Evolutionary conservation across 2,888 invertebrate species (phyloP), one percentile per base, ranked within the genome.

Genomic region (Andricus curvator): DNA sequence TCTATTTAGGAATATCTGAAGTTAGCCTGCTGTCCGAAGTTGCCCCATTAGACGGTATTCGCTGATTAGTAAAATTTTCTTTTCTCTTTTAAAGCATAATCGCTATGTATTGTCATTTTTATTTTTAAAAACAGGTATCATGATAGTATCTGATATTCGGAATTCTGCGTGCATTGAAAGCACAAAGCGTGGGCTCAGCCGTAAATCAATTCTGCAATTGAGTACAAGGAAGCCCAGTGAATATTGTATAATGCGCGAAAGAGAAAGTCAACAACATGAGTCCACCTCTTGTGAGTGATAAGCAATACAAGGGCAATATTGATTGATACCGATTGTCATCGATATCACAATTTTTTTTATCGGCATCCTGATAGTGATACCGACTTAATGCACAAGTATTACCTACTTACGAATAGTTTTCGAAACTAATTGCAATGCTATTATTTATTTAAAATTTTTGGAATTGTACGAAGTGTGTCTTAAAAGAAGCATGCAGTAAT

Each of bases 281-380:
- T 15, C 17, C 17, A 48, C 48, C 48, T 48, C 20, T 70, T 51
- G 20, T 29, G 17, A 11, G 29, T 51, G 70, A 70, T 29, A 70
- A 41, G 29, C 20, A 17, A 48, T 44, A 51, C 70, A 70, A 70
- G 70, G 70, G 70, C 70, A 70, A 51, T 70, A 70, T 70, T 51
- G 70, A 70, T 70, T 51, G 20, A 29, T 48, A 33, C 33, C 20
- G 51, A 70, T 51, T 20, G 70, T 70, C 70, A 70, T 70, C 29
- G 33, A 65, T n/a, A 29, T 70, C 33, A 25, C 15, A 17, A 4
- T 48, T 15, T 2, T n/a, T 44, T 48, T 48, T 48, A 17, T 15
- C 48, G 17, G 15, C 48, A 48, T 15, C 17, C 4, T 48, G 1
- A 48, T 48, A 17, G 48, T 13, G 41, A 41, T 13, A 41, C 11